Evolutionary conservation across 1,140 invertebrate genomes (phyloP), one percentile per base, ranked within the genome.

Genomic region (Caenorhabditis remanei): DNA sequence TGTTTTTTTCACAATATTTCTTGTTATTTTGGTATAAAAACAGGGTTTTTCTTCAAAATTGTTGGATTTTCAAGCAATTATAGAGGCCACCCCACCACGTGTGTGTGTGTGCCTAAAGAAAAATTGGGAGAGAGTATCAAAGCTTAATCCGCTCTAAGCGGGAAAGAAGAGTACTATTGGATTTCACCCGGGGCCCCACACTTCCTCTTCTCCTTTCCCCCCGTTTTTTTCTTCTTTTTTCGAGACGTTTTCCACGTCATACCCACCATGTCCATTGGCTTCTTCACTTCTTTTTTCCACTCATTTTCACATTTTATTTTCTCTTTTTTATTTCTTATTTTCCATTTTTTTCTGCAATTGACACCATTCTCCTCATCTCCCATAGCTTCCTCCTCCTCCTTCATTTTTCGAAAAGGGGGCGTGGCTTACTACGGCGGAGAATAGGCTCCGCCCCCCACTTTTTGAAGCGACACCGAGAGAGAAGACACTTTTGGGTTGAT

Each of bases 311-410:
- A 71, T 53, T 5, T 50, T 46, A 21, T 79, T 79, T 50, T 32
- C 21, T 63, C 24, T n/a, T 58, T 21, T 58, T 4, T 16, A 19
- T 21, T 32, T 63, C 8, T n/a, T 32, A 5, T 40, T 32, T 19
- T 32, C 41, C 41, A 14, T 14, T 79, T 11, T 50, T 13, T 40
- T 67, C 71, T 79, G 71, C 71, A 79, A 79, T 79, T 79, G 71
- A 79, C 71, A 79, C 71, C 71, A 79, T 79, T 48, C n/a, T n/a
- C n/a, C n/a, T n/a, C n/a, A n/a, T n/a, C n/a, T n/a, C 16, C 65
- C 65, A 71, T 19, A 58, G 9, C 56, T n/a, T 32, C 21, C 21
- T 19, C 61, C 61, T 40, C n/a, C 21, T 63, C 40, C 46, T 79
- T 50, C 65, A 8, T 79, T 40, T 50, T 50, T 46, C 14, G 9